Evolutionary conservation across 2,113 vertebrate species (phyloP).

Genomic region (Macquaria australasica): DNA sequence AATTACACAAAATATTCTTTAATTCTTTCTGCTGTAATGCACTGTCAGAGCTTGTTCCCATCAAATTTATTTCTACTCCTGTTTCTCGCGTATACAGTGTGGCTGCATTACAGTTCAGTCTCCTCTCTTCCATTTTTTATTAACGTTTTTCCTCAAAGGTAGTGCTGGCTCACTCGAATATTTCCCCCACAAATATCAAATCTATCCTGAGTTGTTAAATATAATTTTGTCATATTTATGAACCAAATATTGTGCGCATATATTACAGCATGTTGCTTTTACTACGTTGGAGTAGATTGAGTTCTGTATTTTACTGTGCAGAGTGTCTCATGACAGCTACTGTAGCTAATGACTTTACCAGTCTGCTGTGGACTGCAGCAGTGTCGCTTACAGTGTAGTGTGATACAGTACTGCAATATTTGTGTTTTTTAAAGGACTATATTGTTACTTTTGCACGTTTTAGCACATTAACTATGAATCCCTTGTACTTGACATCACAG

Average conservation of each 20-base stretch:
- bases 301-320: slow-evolving; percentile 45
- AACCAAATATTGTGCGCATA: slow-evolving; percentile 33
- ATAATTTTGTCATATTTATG: slow-evolving; percentile 53
- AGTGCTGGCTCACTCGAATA: slow-evolving; percentile 21
- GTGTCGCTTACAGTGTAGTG: slow-evolving; percentile 25
- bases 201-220: slow-evolving; percentile 32
- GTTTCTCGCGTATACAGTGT: slow-evolving; percentile 28
- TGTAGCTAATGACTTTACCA: slow-evolving; percentile 70
- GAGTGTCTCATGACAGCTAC: slow-evolving; percentile 60
- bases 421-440: slow-evolving; percentile 15
- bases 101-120: background rate
- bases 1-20: slow-evolving; percentile 57
- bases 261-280: slow-evolving; percentile 50
- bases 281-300: slow-evolving; percentile 40
- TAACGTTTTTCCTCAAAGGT: slow-evolving; percentile 17
- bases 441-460: background rate
- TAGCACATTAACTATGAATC: background rate
- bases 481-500: background rate
- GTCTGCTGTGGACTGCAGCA: slow-evolving; percentile 26
- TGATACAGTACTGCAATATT: slow-evolving; percentile 26
- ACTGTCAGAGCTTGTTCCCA: slow-evolving; percentile 39
- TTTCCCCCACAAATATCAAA: slow-evolving; percentile 37
- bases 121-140: slow-evolving; percentile 8
- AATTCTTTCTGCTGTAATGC: slow-evolving; percentile 38
- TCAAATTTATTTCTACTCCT: slow-evolving; percentile 32